These are phyloP conservation scores for Mixornis gularis DNA, from an alignment of 2,113 vertebrate genomes.

Conservation along the genomic window DNA sequence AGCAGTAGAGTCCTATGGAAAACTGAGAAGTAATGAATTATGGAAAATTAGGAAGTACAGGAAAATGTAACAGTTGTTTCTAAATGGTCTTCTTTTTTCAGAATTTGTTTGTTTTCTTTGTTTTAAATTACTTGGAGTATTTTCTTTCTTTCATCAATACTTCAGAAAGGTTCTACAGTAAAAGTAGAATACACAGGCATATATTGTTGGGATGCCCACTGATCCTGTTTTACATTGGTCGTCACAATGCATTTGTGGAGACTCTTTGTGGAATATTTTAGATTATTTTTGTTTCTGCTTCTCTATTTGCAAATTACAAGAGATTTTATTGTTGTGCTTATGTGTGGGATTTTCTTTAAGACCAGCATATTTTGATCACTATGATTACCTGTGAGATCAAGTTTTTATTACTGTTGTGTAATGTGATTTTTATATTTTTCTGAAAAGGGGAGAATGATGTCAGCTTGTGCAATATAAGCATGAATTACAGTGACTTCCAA, in stretches of 20 bases:
- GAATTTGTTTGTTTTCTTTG: neutral
- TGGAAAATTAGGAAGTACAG: neutral
- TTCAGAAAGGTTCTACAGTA: neutral
- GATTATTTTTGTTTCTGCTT: neutral
- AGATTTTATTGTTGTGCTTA: neutral
- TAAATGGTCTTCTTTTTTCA: neutral
- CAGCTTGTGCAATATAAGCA: neutral
- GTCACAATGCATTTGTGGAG: neutral
- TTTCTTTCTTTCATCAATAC: neutral
- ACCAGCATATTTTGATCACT: neutral
- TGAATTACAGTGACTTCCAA: neutral
- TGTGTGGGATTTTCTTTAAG: neutral
- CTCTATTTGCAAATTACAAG: neutral
- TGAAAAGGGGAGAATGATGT: neutral
- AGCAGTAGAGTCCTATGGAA: neutral
- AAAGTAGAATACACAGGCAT: neutral
- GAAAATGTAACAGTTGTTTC: neutral
- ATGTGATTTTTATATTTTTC: neutral
- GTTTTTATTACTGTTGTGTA: neutral
- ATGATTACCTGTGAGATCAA: neutral
- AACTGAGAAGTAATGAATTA: neutral
- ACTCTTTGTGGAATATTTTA: neutral
- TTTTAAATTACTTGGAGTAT: neutral
- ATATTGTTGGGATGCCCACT: rapidly evolving
- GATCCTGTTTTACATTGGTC: neutral